phyloP scores from a whole-genome alignment of 2,113 vertebrate genomes.

The Poecile atricapillus region DNA sequence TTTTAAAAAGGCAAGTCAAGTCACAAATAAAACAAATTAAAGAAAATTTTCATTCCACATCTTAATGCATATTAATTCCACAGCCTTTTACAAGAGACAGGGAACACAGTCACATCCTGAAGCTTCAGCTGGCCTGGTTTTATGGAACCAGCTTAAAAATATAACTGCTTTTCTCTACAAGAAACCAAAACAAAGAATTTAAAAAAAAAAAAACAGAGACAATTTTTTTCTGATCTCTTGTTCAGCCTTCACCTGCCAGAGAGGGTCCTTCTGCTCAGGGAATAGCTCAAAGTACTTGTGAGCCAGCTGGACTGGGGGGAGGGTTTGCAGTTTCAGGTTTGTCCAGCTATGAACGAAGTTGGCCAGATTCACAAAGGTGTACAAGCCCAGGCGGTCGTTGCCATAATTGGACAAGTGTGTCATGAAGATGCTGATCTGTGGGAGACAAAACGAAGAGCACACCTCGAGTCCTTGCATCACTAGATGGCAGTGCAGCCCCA shows the following conservation, averaged over 20 bases:
- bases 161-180: neutral
- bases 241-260: slow-evolving; percentile 88
- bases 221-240: neutral
- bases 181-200: neutral
- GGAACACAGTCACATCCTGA: neutral
- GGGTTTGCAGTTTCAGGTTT: slow-evolving; percentile 88
- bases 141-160: neutral
- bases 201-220: neutral
- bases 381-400: slow-evolving; percentile 89
- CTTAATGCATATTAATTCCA: neutral
- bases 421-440: slow-evolving; percentile 96
- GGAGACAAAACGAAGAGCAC: neutral
- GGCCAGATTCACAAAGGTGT: slow-evolving; percentile 92
- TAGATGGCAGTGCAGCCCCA: slow-evolving; percentile 60
- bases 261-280: slow-evolving; percentile 90
- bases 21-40: neutral
- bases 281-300: slow-evolving; percentile 94
- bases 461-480: neutral
- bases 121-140: neutral
- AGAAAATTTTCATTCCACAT: neutral
- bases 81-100: neutral
- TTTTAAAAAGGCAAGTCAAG: neutral
- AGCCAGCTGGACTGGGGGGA: slow-evolving; percentile 87
- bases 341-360: slow-evolving; percentile 93
- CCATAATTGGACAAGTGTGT: slow-evolving; percentile 95